Percentiles rank a stretch among this genome's conserved stretches.
These are phyloP conservation scores for Augochlora pura DNA, from an alignment of 1,140 invertebrate genomes.

Conservation along the genomic window DNA sequence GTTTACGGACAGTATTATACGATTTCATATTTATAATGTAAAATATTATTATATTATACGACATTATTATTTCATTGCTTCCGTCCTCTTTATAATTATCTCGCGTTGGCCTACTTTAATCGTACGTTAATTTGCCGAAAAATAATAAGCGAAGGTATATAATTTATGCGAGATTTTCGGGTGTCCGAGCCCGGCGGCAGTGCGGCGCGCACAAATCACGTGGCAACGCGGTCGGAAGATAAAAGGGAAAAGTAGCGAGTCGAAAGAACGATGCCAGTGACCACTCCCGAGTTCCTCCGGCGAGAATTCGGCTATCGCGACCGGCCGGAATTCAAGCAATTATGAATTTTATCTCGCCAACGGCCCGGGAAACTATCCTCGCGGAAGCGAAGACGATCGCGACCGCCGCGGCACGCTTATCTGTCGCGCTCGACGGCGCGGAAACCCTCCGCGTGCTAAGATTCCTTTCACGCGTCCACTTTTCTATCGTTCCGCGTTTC, in stretches of 20 bases:
- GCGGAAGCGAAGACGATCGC: not conserved
- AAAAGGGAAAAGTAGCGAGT: not conserved
- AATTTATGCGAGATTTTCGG: no score
- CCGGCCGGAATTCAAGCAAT: not conserved
- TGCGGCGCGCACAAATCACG: not conserved
- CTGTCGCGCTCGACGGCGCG: slow-evolving; percentile 4
- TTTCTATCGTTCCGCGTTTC: not conserved
- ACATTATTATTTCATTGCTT: no score
- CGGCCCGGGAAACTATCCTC: not conserved
- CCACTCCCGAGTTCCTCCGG: not conserved
- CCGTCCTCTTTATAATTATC: no score
- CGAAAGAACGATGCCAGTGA: not conserved
- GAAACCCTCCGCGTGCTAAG: not conserved
- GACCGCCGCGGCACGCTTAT: not conserved
- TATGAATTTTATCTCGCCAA: slow-evolving; percentile 1
- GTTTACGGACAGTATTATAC: no score
- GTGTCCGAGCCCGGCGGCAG: no score
- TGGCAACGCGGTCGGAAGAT: not conserved
- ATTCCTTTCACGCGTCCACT: slow-evolving; percentile 1
- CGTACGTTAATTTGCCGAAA: no score
- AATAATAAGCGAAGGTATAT: no score
- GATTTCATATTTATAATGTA: no score
- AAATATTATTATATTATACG: no score
- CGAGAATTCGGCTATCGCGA: not conserved
- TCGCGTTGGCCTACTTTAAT: no score